Base-by-base conservation (phyloP, 2,888 invertebrate genomes). In the Drosophila suboccidentalis region DNA sequence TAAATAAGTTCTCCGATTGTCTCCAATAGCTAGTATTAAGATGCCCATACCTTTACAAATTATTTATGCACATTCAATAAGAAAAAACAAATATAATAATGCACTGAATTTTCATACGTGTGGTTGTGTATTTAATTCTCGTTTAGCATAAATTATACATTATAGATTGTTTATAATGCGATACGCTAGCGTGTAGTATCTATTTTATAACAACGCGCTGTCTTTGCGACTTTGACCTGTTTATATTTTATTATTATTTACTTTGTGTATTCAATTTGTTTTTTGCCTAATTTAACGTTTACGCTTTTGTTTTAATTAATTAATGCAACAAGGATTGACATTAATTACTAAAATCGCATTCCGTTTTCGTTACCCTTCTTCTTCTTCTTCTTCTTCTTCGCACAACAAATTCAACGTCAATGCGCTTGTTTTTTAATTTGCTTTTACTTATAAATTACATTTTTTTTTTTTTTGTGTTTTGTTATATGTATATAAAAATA, bases 81-180 rank as follows among this genome's bases (percentile, higher is more conserved):
- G 46, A 61, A 3, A 61, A 69, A 78, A 59, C 49, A 59, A 74
- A 67, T 60, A 61, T 36, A 72, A 64, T 44, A 72, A 62, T 53
- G 66, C 68, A 61, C 58, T 46, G 34, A 67, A 79, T 72, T 74
- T 76, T 50, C 29, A 82, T 79, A 73, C 43, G 84, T 88, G 75
- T 86, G 29, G 70, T n/a, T 81, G 65, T 75, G 77, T 86, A 86
- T 87, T 89, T 87, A 86, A 87, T 83, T 86, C 81, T 89, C 73
- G 57, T 83, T 79, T 81, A 90, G 88, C 74, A 79, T 88, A 78
- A 85, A 77, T 82, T 75, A 89, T 82, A 89, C 71, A 86, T 82
- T 81, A 75, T 86, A 75, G 73, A 79, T 79, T 65, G 68, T 83
- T 83, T 69, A 82, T 80, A 79, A 83, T 83, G 86, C 82, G 38